These are phyloP conservation scores for Gnatocerus cornutus DNA, from an alignment of 2,888 invertebrate species.

Conservation along the genomic window DNA sequence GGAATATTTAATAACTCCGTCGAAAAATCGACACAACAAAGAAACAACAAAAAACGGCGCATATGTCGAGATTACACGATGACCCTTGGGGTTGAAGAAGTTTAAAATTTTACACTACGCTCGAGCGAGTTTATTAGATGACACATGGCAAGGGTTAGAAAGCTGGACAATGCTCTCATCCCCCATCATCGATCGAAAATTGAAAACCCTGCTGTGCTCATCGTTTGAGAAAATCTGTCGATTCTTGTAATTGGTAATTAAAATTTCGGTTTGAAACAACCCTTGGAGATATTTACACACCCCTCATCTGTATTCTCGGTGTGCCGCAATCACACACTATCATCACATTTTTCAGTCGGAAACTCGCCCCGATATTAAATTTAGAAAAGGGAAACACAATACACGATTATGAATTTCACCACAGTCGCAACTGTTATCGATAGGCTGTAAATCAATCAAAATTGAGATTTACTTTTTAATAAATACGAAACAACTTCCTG, in stretches of 20 bases:
- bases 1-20: constrained; percentile 62
- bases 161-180: constrained; percentile 55
- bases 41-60: constrained; percentile 34
- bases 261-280: constrained; percentile 9
- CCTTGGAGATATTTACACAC: constrained; percentile 3
- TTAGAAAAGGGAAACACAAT: constrained; percentile 66
- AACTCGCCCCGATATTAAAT: constrained; percentile 65
- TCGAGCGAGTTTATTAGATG: constrained; percentile 61
- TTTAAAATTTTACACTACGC: constrained; percentile 61
- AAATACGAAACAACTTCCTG: constrained; percentile 59
- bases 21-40: constrained; percentile 45
- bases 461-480: constrained; percentile 66
- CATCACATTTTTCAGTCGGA: constrained; percentile 55
- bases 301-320: constrained; percentile 39
- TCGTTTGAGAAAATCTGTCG: constrained; percentile 2
- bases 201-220: constrained; percentile 15
- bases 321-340: constrained; percentile 42
- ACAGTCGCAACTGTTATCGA: constrained; percentile 67
- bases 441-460: constrained; percentile 67
- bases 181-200: constrained; percentile 34
- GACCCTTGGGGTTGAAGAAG: constrained; percentile 58
- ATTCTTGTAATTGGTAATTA: constrained; percentile 16
- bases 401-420: constrained; percentile 68
- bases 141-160: constrained; percentile 60
- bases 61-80: constrained; percentile 47